Percentiles rank a stretch among this genome's conserved stretches.
These are phyloP conservation scores for Atopsyche davidsoni DNA, from an alignment of 1,140 invertebrate genomes.

Conservation along the genomic window DNA sequence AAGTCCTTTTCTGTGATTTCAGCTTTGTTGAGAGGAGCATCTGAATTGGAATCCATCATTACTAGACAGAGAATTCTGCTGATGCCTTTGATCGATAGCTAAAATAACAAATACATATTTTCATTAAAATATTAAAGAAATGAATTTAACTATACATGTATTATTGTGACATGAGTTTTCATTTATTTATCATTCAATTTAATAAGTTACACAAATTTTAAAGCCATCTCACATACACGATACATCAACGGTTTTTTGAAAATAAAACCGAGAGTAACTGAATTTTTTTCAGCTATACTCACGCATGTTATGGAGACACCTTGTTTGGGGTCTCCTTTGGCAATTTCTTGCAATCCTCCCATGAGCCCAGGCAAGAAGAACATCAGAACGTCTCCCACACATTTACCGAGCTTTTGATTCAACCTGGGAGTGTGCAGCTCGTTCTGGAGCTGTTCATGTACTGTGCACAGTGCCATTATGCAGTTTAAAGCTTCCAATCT, in stretches of 20 bases:
- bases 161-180: too few relatives aligned
- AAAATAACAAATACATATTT: conserved; percentile 27
- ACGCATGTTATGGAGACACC: conserved; percentile 57
- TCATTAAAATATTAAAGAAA: too few relatives aligned
- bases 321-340: conserved; percentile 49
- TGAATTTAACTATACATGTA: too few relatives aligned
- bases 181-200: conserved; percentile 1
- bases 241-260: too few relatives aligned
- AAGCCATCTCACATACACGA: too few relatives aligned
- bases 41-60: conserved; percentile 47
- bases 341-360: conserved; percentile 50
- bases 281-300: too few relatives aligned
- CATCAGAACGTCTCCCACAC: conserved; percentile 52
- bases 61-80: conserved; percentile 44
- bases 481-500: conserved; percentile 54
- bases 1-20: conserved; percentile 21
- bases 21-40: conserved; percentile 14
- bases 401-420: conserved; percentile 27
- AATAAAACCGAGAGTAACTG: background rate
- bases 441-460: conserved; percentile 43
- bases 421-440: conserved; percentile 38
- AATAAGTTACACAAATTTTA: too few relatives aligned
- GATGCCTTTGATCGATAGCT: conserved; percentile 48
- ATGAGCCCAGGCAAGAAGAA: conserved; percentile 59
- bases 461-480: conserved; percentile 51